These are phyloP conservation scores for Lissocephala sabroskyi DNA, from an alignment of 2,888 invertebrate genomes.

Conservation along the genomic window DNA sequence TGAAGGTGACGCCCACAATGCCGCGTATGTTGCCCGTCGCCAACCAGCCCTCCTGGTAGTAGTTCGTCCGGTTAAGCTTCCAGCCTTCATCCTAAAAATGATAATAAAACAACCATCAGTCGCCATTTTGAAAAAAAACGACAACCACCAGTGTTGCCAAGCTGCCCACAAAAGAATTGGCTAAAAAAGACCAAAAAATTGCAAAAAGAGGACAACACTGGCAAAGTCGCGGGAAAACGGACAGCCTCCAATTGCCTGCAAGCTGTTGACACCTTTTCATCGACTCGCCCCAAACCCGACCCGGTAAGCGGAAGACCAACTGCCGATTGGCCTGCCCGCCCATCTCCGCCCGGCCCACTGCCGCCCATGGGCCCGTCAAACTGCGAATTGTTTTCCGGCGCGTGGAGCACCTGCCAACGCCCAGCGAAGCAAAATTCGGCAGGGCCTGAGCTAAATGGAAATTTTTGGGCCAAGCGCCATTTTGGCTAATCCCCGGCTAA, in stretches of 20 bases:
- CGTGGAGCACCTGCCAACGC: no score
- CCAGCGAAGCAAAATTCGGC: no score
- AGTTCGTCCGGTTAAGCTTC: slow-evolving; percentile 95
- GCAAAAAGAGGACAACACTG: no score
- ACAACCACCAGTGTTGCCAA: not conserved
- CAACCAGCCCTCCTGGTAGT: slow-evolving; percentile 98
- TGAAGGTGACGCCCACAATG: slow-evolving; percentile 96
- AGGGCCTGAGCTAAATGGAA: no score
- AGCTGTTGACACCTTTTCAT: slow-evolving; percentile 21
- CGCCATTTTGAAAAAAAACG: slow-evolving; percentile 16
- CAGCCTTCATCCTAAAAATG: slow-evolving; percentile 88
- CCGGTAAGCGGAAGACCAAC: no score
- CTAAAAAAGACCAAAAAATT: no score
- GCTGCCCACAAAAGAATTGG: no score
- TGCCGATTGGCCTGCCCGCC: no score
- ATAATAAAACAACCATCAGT: no score
- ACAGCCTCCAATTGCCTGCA: slow-evolving; percentile 41
- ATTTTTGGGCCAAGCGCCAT: slow-evolving; percentile 13
- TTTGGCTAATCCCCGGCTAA: slow-evolving; percentile 50
- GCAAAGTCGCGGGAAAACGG: slow-evolving; percentile 41
- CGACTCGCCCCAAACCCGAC: slow-evolving; percentile 3
- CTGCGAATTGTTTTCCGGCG: no score
- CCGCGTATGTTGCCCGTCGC: slow-evolving; percentile 96
- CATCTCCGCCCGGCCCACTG: no score
- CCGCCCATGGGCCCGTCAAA: no score